Percentiles rank a stretch among this genome's conserved stretches.
Evolutionary conservation across 2,113 vertebrate genomes (phyloP).

Genomic region (Chlorocebus sabaeus): DNA sequence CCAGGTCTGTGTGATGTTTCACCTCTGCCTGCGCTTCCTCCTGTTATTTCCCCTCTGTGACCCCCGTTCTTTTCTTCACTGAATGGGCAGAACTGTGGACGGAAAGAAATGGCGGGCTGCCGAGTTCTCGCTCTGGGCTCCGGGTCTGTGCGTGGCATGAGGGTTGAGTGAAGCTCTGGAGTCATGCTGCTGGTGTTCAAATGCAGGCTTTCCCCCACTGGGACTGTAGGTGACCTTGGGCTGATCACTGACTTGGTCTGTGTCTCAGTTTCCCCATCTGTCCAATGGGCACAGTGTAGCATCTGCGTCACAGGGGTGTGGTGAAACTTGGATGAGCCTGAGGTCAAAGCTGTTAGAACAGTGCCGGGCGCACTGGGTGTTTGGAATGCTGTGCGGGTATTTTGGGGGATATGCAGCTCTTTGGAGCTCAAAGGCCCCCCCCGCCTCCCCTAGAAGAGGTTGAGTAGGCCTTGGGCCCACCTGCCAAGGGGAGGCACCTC

Average conservation of each 20-base stretch:
- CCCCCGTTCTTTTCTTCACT: neutral
- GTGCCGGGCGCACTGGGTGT: neutral
- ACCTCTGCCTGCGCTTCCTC: neutral
- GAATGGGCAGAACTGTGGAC: neutral
- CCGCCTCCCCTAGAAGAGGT: neutral
- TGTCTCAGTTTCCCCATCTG: constrained; percentile 1
- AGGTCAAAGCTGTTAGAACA: neutral
- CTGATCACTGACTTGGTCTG: neutral
- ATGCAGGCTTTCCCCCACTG: neutral
- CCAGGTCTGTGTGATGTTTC: neutral
- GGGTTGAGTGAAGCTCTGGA: neutral
- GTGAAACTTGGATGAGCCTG: neutral
- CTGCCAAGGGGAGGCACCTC: neutral
- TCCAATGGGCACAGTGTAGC: neutral
- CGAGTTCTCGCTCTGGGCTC: neutral
- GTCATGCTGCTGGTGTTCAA: neutral
- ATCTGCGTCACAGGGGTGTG: neutral
- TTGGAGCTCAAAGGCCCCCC: neutral
- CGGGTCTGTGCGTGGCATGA: rapidly evolving
- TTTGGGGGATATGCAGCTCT: neutral
- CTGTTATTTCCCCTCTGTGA: neutral
- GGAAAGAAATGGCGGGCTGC: neutral
- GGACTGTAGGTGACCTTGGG: neutral
- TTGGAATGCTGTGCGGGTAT: neutral
- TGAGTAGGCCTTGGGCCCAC: neutral